These are phyloP conservation scores for Lepidotrigona ventralis DNA, from an alignment of 1,140 invertebrate genomes.

Conservation along the genomic window DNA sequence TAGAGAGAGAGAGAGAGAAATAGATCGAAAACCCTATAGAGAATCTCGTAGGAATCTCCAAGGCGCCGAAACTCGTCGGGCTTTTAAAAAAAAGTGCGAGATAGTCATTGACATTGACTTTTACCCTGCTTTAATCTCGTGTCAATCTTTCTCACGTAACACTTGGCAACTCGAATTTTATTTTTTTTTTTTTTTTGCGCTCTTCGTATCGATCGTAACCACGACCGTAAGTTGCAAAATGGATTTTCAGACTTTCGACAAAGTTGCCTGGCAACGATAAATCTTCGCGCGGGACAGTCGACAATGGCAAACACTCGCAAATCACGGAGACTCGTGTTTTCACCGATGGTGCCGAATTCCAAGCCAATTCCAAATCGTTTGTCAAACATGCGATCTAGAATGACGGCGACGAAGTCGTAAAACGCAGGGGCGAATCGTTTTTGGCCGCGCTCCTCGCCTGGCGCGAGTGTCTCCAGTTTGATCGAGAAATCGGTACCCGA, in stretches of 20 bases:
- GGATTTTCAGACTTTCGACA: background rate
- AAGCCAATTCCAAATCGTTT: background rate
- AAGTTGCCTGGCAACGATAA: no score
- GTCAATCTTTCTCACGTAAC: background rate
- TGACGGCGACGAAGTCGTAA: slow-evolving; percentile 8
- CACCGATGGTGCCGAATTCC: background rate
- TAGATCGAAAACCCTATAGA: background rate
- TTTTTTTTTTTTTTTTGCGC: no score
- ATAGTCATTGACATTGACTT: background rate
- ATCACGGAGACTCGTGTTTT: background rate
- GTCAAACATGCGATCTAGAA: background rate
- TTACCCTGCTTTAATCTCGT: background rate
- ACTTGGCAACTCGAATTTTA: background rate
- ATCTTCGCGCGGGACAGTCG: no score
- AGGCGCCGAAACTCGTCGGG: background rate
- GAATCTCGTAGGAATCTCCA: background rate
- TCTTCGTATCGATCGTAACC: background rate
- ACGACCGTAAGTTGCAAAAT: background rate
- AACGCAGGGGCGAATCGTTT: background rate
- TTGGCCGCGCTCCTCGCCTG: background rate
- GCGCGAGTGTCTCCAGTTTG: no score
- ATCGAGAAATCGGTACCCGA: background rate
- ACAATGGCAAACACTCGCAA: no score
- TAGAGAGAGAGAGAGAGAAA: background rate
- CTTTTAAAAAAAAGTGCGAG: background rate